A percentile compares a stretch with the other conserved stretches of the same genome.
These are phyloP conservation scores for Diplodus puntazzo DNA, from an alignment of 2,797 vertebrate species.

Conservation along the genomic window DNA sequence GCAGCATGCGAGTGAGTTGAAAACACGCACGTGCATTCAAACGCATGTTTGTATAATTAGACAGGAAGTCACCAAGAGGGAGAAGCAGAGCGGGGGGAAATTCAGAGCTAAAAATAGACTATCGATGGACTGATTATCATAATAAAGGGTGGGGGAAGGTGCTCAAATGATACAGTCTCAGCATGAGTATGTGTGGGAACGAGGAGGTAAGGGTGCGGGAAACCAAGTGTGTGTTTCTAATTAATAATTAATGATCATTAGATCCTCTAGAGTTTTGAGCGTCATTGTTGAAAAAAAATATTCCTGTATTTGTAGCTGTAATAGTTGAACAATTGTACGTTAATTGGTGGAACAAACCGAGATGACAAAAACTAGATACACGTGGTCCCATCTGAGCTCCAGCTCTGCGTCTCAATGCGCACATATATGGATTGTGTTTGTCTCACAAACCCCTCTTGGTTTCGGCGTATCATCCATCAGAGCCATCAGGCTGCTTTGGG, in stretches of 20 bases:
- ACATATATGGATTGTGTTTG: constrained; percentile 26
- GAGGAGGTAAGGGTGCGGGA: constrained; percentile 5
- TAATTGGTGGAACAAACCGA: constrained; percentile 45
- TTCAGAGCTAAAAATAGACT: constrained; percentile 77
- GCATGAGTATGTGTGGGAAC: constrained; percentile 39
- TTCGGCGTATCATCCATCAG: constrained; percentile 62
- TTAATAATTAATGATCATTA: constrained; percentile 46
- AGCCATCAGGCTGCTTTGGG: constrained; percentile 46
- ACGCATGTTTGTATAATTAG: constrained; percentile 72
- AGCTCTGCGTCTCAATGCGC: constrained; percentile 15
- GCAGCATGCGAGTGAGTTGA: constrained; percentile 32
- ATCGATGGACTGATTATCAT: constrained; percentile 76
- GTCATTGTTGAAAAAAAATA: constrained; percentile 16
- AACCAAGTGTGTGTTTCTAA: constrained; percentile 14
- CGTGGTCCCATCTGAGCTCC: constrained; percentile 25
- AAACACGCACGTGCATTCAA: constrained; percentile 46
- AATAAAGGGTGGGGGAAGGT: constrained; percentile 66
- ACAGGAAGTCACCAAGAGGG: constrained; percentile 66
- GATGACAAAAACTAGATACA: constrained; percentile 38
- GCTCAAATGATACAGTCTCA: constrained; percentile 56
- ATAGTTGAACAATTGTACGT: constrained; percentile 7
- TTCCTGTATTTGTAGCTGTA: constrained; percentile 14
- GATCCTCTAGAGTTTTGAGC: constrained; percentile 25
- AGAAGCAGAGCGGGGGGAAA: constrained; percentile 50
- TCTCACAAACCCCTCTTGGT: constrained; percentile 40